These are phyloP conservation scores for Chaetodon auriga DNA, from an alignment of 2,113 vertebrate genomes.

Conservation along the genomic window DNA sequence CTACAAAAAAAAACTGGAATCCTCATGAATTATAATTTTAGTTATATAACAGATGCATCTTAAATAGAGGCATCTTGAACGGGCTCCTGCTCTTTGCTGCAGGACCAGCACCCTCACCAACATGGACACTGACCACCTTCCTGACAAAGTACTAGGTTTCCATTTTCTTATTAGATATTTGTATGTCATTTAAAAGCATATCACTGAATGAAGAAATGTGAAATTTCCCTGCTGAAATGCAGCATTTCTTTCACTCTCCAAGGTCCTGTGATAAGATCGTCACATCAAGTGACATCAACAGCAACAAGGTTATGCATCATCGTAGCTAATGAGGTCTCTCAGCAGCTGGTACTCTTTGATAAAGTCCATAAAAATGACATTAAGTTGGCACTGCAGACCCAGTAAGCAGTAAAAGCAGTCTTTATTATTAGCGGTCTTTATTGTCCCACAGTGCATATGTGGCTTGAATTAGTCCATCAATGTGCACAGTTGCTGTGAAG, in stretches of 20 bases:
- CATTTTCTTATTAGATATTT: background rate
- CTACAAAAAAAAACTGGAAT: constrained; percentile 1
- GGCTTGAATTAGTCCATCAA: background rate
- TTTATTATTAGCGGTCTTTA: background rate
- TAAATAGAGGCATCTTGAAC: background rate
- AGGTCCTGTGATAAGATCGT: background rate
- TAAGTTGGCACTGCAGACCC: background rate
- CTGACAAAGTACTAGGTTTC: background rate
- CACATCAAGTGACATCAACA: background rate
- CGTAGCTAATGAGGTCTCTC: background rate
- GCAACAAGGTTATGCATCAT: background rate
- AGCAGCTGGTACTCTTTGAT: background rate
- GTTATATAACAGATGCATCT: background rate
- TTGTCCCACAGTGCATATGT: background rate
- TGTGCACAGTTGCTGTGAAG: background rate
- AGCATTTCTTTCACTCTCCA: too few species aligned
- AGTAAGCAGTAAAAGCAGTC: background rate
- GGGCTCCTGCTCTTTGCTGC: background rate
- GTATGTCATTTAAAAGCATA: background rate
- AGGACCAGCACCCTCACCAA: too few species aligned
- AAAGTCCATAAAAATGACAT: background rate
- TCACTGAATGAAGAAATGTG: background rate
- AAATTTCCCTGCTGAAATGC: too few species aligned
- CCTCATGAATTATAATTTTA: background rate
- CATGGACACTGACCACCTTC: too few species aligned